Evolutionary conservation across 2,113 vertebrate species (phyloP), one percentile per base, ranked within the genome.

Genomic region (Rhynchomys soricoides): DNA sequence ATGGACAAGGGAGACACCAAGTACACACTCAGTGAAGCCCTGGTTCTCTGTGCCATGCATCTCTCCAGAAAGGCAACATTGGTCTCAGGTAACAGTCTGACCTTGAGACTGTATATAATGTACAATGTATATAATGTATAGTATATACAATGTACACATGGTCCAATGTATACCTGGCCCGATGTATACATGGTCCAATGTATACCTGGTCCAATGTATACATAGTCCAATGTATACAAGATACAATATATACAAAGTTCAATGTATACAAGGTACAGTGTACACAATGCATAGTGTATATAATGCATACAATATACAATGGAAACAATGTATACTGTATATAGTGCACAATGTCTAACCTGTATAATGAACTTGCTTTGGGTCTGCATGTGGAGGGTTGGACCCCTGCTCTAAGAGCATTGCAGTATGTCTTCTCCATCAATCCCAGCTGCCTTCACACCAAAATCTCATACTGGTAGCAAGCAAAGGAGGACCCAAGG

Each of bases 311-410:
- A 66, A 66, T 5, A 12, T 31, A 66, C 64, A 66, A 5, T 66
- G 64, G 13, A 15, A 2, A 64, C 10, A 64, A 64, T 29, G 26
- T 13, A 13, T 11, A 66, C 31, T 66, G 96, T 98, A 78, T 34
- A 34, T 17, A 78, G 52, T 52, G 16, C 7, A 45, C 5, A 75
- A 26, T 13, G 43, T 52, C 11, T 79, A 73, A 40, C 98, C 98
- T 98, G 98, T 98, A 94, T 94, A 96, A 97, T 91, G 95, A 98
- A 96, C 97, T 98, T 94, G 97, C 98, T 98, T 97, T 26, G 83
- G 95, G 45, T 96, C 97, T 96, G 94, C 68, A 59, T 15, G 95
- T 96, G 95, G 82, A 82, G 50, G 45, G 79, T 29, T 26, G n/a
- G 74, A 89, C 79, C 91, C 93, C 79, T 74, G 92, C 90, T 93